phyloP scores from a whole-genome alignment of 1,140 invertebrate species.

The Belonocnema kinseyi region DNA sequence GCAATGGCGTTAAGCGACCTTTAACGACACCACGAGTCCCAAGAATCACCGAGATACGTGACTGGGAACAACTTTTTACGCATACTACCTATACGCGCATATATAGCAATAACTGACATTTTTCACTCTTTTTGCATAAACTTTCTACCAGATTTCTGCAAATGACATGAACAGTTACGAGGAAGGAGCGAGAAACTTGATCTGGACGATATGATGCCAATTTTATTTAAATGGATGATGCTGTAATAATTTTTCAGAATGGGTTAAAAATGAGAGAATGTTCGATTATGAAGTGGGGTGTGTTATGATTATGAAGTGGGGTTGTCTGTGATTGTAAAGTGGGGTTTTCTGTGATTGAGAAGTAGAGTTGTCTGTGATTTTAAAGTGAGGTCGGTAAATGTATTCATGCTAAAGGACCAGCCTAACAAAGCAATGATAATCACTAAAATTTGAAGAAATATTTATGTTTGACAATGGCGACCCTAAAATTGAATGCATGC shows the following conservation, averaged over 20 bases:
- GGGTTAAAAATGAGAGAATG: too few species aligned
- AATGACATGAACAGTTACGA: slow-evolving; percentile 31
- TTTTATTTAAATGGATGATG: slow-evolving; percentile 8
- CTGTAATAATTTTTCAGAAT: neutral
- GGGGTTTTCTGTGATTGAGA: neutral
- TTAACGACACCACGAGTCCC: slow-evolving; percentile 46
- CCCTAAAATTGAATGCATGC: too few species aligned
- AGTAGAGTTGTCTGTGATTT: neutral
- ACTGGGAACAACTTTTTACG: slow-evolving; percentile 45
- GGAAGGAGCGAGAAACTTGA: slow-evolving; percentile 17
- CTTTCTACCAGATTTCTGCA: slow-evolving; percentile 1
- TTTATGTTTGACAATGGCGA: too few species aligned
- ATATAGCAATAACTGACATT: slow-evolving; percentile 37
- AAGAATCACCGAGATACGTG: slow-evolving; percentile 43
- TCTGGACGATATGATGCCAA: neutral
- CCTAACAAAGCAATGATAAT: too few species aligned
- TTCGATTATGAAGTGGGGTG: too few species aligned
- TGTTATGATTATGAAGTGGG: neutral
- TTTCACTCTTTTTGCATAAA: slow-evolving; percentile 32
- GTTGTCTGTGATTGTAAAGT: neutral
- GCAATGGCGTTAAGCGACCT: slow-evolving; percentile 42
- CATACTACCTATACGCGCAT: slow-evolving; percentile 17
- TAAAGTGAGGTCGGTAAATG: neutral
- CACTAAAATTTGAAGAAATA: too few species aligned
- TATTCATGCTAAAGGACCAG: too few species aligned